Percentiles rank a stretch among this genome's conserved stretches.
phyloP scores from a whole-genome alignment of 2,113 vertebrate species.

The Dicaeum eximium region DNA sequence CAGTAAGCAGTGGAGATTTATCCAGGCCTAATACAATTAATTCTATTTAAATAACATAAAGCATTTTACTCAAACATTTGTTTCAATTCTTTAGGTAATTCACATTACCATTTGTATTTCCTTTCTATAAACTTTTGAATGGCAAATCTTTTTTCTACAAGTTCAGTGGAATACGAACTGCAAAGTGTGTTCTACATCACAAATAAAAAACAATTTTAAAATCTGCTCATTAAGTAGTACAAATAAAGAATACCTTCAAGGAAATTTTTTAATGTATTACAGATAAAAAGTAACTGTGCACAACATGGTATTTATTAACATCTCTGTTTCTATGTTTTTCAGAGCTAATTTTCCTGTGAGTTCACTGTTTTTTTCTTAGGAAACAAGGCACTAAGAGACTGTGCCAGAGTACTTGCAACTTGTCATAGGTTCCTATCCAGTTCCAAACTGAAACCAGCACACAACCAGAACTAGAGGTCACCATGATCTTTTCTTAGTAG shows the following conservation, averaged over 20 bases:
- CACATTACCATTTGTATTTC: neutral
- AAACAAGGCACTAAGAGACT: neutral
- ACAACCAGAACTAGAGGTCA: neutral
- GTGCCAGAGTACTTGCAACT: neutral
- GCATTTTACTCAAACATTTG: neutral
- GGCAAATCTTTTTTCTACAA: neutral
- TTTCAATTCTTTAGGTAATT: neutral
- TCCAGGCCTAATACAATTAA: neutral
- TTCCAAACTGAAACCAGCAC: too few species aligned
- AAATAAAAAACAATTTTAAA: neutral
- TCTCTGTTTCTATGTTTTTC: neutral
- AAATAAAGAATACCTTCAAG: neutral
- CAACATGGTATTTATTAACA: neutral
- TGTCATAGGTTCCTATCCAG: too few species aligned
- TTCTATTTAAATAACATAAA: neutral
- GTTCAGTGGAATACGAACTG: neutral
- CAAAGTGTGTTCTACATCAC: neutral
- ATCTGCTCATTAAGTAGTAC: neutral
- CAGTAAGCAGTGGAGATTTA: neutral
- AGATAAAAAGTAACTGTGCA: neutral
- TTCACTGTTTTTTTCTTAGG: neutral
- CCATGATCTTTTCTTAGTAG: neutral
- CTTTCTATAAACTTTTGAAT: neutral
- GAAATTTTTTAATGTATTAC: neutral
- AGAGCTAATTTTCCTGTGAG: neutral